A percentile compares a stretch with the other conserved stretches of the same genome.
Evolutionary conservation across 2,888 invertebrate species (phyloP).

Genomic region (Ecliptopera silaceata): DNA sequence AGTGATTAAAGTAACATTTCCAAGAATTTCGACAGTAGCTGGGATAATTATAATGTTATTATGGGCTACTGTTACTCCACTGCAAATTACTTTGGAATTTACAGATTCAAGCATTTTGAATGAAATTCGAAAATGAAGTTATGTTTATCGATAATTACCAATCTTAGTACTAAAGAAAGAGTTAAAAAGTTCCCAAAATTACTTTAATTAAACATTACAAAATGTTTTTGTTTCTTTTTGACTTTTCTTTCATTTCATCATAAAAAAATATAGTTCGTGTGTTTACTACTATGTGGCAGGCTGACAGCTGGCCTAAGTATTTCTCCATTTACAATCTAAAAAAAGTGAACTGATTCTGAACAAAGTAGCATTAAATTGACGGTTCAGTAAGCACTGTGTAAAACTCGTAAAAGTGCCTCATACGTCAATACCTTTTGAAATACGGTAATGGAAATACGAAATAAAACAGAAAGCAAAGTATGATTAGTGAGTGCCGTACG

Average conservation of each 20-base stretch:
- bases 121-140: background rate
- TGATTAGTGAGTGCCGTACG: constrained; percentile 80
- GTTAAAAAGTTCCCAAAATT: no score
- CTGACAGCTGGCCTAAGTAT: constrained; percentile 7
- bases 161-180: background rate
- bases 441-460: constrained; percentile 83
- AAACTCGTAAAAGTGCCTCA: constrained; percentile 81
- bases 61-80: constrained; percentile 55
- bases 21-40: constrained; percentile 58
- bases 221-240: no score
- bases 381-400: constrained; percentile 62
- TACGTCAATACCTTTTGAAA: constrained; percentile 83
- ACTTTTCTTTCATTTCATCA: no score
- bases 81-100: constrained; percentile 30
- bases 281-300: background rate
- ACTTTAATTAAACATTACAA: no score
- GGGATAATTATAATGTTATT: constrained; percentile 73
- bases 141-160: background rate
- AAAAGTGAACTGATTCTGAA: constrained; percentile 41
- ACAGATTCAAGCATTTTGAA: constrained; percentile 11
- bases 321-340: constrained; percentile 17
- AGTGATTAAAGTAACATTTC: constrained; percentile 80
- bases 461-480: constrained; percentile 83
- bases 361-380: constrained; percentile 70
- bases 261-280: background rate